Conservation (phyloP, 2,888 invertebrate genomes). For the Brachyptera putata region DNA sequence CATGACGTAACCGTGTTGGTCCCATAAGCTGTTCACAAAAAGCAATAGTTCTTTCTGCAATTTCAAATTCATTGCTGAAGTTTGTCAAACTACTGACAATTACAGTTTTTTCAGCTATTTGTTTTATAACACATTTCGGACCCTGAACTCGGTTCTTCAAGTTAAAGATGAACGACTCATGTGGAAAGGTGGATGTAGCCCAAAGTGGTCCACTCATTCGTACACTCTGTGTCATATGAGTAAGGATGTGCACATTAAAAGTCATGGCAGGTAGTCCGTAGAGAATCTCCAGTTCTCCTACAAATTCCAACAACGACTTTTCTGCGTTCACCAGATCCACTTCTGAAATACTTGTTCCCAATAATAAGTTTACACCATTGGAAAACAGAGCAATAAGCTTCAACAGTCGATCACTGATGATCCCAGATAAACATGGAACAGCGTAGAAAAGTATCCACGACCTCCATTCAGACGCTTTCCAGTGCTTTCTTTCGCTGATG, state of each 20-base stretch:
- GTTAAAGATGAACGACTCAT: not conserved
- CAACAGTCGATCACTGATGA: slow-evolving; percentile 18
- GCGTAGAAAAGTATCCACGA: slow-evolving; percentile 22
- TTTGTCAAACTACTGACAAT: too few species aligned
- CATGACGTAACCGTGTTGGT: too few species aligned
- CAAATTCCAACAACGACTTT: not conserved
- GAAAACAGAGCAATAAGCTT: not conserved
- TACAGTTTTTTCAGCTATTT: too few species aligned
- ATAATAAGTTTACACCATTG: not conserved
- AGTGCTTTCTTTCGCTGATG: slow-evolving; percentile 20
- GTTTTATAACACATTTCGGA: not conserved
- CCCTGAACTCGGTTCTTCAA: not conserved
- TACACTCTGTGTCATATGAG: not conserved
- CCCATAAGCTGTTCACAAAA: too few species aligned
- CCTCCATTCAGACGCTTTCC: too few species aligned
- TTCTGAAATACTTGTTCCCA: not conserved
- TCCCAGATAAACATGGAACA: slow-evolving; percentile 4
- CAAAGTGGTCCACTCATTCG: not conserved
- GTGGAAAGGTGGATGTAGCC: not conserved
- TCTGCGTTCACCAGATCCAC: not conserved
- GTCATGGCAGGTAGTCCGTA: not conserved
- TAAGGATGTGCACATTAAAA: not conserved
- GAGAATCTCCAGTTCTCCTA: not conserved
- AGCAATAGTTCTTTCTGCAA: too few species aligned
- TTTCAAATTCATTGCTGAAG: too few species aligned